A percentile compares a stretch with the other conserved stretches of the same genome.
Conservation (phyloP, 2,113 vertebrate species). For the Pachyramphus minor region DNA sequence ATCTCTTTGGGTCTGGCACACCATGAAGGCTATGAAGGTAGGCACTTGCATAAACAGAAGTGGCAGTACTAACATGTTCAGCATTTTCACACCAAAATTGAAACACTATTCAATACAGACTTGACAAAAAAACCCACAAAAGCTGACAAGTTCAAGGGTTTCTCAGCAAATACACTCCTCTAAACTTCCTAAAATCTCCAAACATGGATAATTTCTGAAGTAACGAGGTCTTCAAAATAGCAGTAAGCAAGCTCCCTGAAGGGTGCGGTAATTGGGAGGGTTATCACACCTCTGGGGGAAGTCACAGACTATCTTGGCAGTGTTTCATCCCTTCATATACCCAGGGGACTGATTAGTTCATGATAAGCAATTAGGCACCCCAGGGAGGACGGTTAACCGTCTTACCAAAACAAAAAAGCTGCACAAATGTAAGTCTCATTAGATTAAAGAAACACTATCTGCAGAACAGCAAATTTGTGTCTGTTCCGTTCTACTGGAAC, state of each 20-base stretch:
- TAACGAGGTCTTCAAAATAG: background rate
- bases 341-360: slow-evolving; percentile 52
- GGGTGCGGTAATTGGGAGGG: background rate
- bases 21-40: background rate
- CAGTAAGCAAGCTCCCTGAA: background rate
- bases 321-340: slow-evolving; percentile 31
- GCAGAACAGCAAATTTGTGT: slow-evolving; percentile 29
- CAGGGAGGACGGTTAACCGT: slow-evolving; percentile 31
- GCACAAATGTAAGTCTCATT: slow-evolving; percentile 42
- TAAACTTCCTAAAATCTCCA: background rate
- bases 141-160: background rate
- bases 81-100: background rate
- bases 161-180: background rate
- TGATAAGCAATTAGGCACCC: slow-evolving; percentile 49
- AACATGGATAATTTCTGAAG: background rate
- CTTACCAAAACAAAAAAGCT: slow-evolving; percentile 55
- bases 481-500: slow-evolving; percentile 44
- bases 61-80: background rate
- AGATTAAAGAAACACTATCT: slow-evolving; percentile 48
- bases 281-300: slow-evolving; percentile 43
- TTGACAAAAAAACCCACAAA: background rate
- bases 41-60: background rate
- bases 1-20: background rate
- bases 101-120: background rate
- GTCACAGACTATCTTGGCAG: slow-evolving; percentile 21